Evolutionary conservation across 2,888 invertebrate genomes (phyloP).

Genomic region (Muscina levida): DNA sequence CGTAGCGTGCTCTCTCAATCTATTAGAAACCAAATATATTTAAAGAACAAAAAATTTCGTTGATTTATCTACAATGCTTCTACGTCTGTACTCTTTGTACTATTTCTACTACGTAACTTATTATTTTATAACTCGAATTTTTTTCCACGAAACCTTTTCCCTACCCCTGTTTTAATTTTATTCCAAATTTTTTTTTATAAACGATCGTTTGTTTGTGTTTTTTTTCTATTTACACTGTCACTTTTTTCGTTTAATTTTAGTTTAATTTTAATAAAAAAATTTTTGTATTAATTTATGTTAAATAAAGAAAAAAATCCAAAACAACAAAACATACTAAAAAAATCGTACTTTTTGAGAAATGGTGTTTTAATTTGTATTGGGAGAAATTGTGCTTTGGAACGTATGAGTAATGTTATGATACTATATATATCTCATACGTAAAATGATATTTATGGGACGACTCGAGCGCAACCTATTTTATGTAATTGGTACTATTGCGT

Average conservation of each 20-base stretch:
- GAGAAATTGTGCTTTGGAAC: too few relatives aligned
- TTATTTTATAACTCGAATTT: constrained; percentile 39
- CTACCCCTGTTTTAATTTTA: too few relatives aligned
- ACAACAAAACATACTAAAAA: constrained; percentile 54
- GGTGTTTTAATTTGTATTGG: too few relatives aligned
- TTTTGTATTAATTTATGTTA: constrained; percentile 78
- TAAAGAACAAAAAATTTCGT: constrained; percentile 53
- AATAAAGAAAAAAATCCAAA: constrained; percentile 69
- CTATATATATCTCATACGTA: too few relatives aligned
- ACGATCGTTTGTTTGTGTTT: constrained; percentile 22
- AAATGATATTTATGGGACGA: too few relatives aligned
- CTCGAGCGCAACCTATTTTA: too few relatives aligned
- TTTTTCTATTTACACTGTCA: constrained; percentile 36
- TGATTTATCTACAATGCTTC: constrained; percentile 21
- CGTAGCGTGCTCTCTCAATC: background rate
- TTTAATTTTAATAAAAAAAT: constrained; percentile 76
- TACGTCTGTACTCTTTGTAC: too few relatives aligned
- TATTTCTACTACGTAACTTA: constrained; percentile 13
- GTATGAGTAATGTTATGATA: too few relatives aligned
- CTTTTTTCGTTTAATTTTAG: constrained; percentile 71
- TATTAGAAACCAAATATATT: constrained; percentile 75
- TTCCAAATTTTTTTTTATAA: constrained; percentile 32
- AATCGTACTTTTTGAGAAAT: too few relatives aligned
- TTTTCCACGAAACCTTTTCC: too few relatives aligned
- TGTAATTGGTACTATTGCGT: too few relatives aligned